phyloP scores from a whole-genome alignment of 2,113 vertebrate genomes.

The Catharus bicknelli region DNA sequence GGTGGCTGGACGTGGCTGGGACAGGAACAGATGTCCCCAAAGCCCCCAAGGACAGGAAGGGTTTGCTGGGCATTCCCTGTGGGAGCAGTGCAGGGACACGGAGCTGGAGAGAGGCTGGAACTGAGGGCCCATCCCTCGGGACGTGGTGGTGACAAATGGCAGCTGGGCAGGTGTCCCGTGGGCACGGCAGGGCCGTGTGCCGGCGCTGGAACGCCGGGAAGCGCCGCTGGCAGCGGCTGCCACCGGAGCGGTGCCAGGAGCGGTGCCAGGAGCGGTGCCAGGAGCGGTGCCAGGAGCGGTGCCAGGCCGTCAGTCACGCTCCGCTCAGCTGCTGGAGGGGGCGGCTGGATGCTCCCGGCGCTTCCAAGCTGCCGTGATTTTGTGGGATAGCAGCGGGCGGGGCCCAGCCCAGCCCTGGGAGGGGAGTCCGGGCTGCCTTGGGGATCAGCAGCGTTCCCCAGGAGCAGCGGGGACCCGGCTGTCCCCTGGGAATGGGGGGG shows the following conservation, averaged over 20 bases:
- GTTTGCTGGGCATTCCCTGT: not conserved
- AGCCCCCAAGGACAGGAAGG: accelerated
- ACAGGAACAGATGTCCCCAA: not conserved
- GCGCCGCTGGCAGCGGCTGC: not conserved
- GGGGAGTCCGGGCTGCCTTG: not conserved
- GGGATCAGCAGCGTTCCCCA: not conserved
- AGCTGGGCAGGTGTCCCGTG: not conserved
- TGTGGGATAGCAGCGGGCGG: not conserved
- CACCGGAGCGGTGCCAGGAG: not conserved
- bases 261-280: not conserved
- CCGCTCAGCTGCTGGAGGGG: slow-evolving; percentile 19
- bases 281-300: not conserved
- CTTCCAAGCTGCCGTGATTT: not conserved
- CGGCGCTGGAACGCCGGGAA: not conserved
- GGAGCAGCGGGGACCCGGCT: accelerated
- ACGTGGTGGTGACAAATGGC: accelerated
- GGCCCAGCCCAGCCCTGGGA: accelerated
- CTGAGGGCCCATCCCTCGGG: accelerated
- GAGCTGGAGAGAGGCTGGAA: not conserved
- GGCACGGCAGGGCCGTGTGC: not conserved
- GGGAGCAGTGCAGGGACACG: accelerated
- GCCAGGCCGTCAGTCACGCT: slow-evolving; percentile 16
- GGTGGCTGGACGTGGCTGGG: not conserved
- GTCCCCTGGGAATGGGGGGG: not conserved
- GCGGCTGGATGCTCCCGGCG: not conserved